Percentiles rank a stretch among this genome's conserved stretches.
Evolutionary conservation across 2,113 vertebrate species (phyloP).

Genomic region (Oncorhynchus clarkii): DNA sequence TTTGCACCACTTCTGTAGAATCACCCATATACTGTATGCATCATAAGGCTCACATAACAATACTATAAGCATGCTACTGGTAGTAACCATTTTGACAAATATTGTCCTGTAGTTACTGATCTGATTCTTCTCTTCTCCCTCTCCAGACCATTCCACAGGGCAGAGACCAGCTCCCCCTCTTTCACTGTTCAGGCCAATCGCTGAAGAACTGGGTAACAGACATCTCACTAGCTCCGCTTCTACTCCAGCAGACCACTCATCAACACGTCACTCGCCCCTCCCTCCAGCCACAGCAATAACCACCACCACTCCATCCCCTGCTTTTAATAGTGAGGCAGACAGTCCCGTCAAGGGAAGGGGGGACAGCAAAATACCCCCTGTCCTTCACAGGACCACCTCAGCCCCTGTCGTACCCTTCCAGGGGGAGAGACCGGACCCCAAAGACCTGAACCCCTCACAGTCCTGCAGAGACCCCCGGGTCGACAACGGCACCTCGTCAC

Average conservation of each 20-base stretch:
- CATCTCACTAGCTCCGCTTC: conserved; percentile 40
- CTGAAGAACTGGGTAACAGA: conserved; percentile 74
- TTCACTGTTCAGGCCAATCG: conserved; percentile 79
- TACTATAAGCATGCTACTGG: background rate
- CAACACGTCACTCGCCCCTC: conserved; percentile 23
- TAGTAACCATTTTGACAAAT: background rate
- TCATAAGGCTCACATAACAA: background rate
- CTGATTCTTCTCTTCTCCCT: background rate
- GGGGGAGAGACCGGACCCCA: conserved; percentile 6
- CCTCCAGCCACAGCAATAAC: conserved; percentile 48
- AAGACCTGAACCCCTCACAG: conserved; percentile 3
- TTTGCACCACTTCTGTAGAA: too few species aligned
- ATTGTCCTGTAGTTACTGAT: background rate
- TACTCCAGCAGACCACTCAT: conserved; percentile 37
- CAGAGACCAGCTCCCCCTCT: conserved; percentile 75
- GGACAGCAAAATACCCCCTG: conserved; percentile 13
- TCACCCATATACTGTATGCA: background rate
- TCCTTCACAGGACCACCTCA: conserved; percentile 13
- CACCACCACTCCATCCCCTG: background rate
- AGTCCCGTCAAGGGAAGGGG: conserved; percentile 26
- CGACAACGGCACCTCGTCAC: background rate
- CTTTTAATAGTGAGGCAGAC: background rate
- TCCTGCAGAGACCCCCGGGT: conserved; percentile 4
- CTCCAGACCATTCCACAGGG: conserved; percentile 70
- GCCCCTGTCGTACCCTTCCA: background rate